Conservation (phyloP, 2,888 invertebrate species). For the Spicauda simplicius region DNA sequence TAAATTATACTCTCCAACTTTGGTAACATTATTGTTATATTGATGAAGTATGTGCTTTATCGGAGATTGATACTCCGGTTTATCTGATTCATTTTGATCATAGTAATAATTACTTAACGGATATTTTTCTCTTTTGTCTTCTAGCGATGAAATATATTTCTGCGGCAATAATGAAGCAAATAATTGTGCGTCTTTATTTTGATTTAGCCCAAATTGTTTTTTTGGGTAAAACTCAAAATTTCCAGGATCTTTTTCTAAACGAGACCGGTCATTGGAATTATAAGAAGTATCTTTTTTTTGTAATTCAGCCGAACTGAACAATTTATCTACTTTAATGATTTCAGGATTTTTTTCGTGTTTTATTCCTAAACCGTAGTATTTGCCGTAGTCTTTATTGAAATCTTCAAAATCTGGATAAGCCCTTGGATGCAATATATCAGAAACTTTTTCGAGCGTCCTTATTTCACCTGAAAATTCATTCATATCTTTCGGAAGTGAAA, state of each 20-base stretch:
- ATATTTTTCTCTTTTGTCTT: not conserved
- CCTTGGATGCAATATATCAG: conserved; percentile 30
- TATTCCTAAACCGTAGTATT: conserved; percentile 46
- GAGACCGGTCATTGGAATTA: conserved; percentile 13
- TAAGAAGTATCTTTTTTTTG: conserved; percentile 13
- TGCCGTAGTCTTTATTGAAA: conserved; percentile 48
- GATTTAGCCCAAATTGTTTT: not conserved
- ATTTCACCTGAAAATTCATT: conserved; percentile 17
- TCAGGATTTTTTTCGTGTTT: conserved; percentile 36
- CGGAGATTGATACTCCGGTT: not conserved
- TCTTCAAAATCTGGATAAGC: conserved; percentile 29
- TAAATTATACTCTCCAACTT: not conserved
- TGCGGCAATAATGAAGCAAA: conserved; percentile 7
- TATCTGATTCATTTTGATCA: conserved; percentile 2
- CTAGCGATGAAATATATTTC: not conserved
- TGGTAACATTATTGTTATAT: conserved; percentile 6
- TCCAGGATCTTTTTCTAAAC: too few relatives aligned
- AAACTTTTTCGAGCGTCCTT: conserved; percentile 29
- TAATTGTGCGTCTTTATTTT: not conserved
- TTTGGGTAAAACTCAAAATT: not conserved
- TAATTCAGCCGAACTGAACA: conserved; percentile 29
- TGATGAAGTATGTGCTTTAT: not conserved
- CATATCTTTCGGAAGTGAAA: not conserved
- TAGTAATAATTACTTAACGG: conserved; percentile 5
- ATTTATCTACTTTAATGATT: conserved; percentile 34